A percentile compares a stretch with the other conserved stretches of the same genome.
These are phyloP conservation scores for Urocynchramus pylzowi DNA, from an alignment of 2,113 vertebrate genomes.

Conservation along the genomic window DNA sequence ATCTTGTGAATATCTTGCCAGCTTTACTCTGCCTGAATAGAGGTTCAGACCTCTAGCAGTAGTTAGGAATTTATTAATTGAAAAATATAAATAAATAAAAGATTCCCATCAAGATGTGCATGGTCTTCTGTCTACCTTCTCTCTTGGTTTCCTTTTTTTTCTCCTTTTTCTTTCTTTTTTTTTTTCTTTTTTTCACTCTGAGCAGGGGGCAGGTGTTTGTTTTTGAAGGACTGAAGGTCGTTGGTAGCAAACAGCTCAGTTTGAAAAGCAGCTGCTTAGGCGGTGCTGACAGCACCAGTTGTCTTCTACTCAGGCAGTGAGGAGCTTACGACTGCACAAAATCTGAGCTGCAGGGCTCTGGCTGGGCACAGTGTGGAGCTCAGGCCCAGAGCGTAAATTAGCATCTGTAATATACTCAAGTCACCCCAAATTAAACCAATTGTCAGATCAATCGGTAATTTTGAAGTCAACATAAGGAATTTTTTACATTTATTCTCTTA, in stretches of 20 bases:
- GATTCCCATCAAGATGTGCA: neutral
- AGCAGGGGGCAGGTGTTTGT: neutral
- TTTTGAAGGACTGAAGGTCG: neutral
- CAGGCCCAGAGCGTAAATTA: neutral
- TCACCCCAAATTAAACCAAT: neutral
- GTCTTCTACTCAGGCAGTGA: neutral
- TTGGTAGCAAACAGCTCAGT: neutral
- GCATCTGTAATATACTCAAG: neutral
- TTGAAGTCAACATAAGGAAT: neutral
- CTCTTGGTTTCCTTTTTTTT: fast-evolving
- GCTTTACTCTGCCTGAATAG: neutral
- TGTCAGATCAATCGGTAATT: neutral
- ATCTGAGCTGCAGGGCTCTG: neutral
- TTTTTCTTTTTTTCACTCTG: neutral
- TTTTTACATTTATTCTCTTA: neutral
- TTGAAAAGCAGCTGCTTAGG: neutral
- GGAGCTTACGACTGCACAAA: neutral
- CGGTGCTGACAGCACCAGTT: neutral
- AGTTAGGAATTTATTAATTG: neutral
- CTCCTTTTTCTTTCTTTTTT: fast-evolving
- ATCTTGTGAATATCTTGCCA: neutral
- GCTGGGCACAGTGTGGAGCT: neutral
- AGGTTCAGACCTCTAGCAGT: neutral
- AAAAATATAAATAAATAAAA: neutral
- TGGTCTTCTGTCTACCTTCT: neutral